These are phyloP conservation scores for Latheticus oryzae DNA, from an alignment of 2,888 invertebrate genomes.

Conservation along the genomic window DNA sequence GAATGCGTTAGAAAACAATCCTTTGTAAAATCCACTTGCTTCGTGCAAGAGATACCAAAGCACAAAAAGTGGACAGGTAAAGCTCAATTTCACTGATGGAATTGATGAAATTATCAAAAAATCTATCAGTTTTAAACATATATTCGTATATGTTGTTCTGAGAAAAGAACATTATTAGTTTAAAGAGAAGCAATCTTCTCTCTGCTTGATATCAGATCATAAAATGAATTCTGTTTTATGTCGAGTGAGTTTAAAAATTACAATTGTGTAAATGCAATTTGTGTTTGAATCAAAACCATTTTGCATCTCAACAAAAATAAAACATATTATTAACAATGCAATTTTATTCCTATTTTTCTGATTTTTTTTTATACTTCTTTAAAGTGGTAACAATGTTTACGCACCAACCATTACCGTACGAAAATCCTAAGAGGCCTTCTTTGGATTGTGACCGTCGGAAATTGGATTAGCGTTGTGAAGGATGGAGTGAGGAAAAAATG, in stretches of 20 bases:
- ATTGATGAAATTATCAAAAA: no score
- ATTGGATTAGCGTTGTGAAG: constrained; percentile 38
- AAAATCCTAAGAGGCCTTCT: constrained; percentile 11
- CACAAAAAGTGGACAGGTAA: no score
- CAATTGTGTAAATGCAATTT: background rate
- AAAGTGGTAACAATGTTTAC: constrained; percentile 6
- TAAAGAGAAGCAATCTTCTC: constrained; percentile 3
- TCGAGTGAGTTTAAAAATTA: constrained; percentile 5
- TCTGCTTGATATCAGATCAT: constrained; percentile 1
- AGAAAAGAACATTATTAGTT: no score
- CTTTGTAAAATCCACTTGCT: constrained; percentile 47
- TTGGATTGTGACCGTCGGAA: constrained; percentile 24
- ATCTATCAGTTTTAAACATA: no score
- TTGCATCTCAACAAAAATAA: no score
- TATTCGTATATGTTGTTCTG: no score
- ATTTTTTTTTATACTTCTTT: background rate
- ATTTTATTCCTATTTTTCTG: no score
- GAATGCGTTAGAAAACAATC: constrained; percentile 49
- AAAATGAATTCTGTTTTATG: constrained; percentile 3
- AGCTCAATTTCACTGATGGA: no score
- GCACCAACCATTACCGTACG: constrained; percentile 2
- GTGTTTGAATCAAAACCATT: background rate
- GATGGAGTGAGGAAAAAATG: constrained; percentile 35
- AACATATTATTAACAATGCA: no score
- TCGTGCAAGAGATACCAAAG: no score